These are phyloP conservation scores for Hydrocynus forskahlii DNA, from an alignment of 2,797 vertebrate genomes.

Conservation along the genomic window DNA sequence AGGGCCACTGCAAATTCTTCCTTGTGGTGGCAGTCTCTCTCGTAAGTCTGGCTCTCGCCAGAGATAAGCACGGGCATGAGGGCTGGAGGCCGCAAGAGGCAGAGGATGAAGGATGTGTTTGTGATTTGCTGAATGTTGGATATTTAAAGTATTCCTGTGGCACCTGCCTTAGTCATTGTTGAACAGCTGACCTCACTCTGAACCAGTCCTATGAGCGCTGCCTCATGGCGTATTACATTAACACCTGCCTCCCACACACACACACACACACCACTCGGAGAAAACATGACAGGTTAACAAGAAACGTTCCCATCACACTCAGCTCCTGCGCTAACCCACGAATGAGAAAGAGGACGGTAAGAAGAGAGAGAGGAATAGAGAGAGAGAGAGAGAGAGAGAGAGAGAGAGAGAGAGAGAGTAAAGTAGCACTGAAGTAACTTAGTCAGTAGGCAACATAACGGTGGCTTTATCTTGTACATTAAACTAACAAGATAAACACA, in stretches of 20 bases:
- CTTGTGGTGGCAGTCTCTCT: conserved; percentile 20
- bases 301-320: neutral
- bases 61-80: conserved; percentile 7
- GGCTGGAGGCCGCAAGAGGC: conserved; percentile 18
- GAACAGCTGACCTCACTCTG: conserved; percentile 20
- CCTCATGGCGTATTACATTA: conserved; percentile 20
- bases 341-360: neutral
- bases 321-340: neutral
- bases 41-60: conserved; percentile 37
- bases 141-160: conserved; percentile 27
- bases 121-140: conserved; percentile 48
- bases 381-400: neutral
- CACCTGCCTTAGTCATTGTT: conserved; percentile 13
- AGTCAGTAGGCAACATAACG: too few species aligned
- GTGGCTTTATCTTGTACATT: too few species aligned
- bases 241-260: conserved; percentile 17
- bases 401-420: too few species aligned
- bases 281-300: conserved; percentile 9
- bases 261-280: neutral
- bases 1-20: conserved; percentile 24
- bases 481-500: too few species aligned
- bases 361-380: neutral
- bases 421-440: too few species aligned
- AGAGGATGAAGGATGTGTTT: conserved; percentile 35
- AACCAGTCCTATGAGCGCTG: conserved; percentile 11